Evolutionary conservation across 2,888 invertebrate species (phyloP).

Genomic region (Coronaproctus castanopsis): DNA sequence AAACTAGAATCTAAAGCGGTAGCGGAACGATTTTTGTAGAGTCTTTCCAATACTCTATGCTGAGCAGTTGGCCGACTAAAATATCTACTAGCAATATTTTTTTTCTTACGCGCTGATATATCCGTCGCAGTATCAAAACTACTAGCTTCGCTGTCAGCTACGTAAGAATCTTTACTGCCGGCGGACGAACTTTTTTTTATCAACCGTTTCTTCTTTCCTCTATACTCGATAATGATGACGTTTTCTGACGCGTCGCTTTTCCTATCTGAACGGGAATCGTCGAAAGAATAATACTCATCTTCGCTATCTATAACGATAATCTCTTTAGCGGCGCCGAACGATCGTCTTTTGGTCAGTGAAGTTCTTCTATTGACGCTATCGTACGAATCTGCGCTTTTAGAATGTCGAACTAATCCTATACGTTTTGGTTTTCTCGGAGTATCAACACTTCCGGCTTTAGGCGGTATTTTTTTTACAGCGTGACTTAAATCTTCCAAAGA

Average conservation of each 20-base stretch:
- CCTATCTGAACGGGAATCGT: slow-evolving; percentile 9
- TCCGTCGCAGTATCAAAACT: slow-evolving; percentile 7
- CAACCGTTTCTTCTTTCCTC: slow-evolving; percentile 17
- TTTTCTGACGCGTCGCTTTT: slow-evolving; percentile 13
- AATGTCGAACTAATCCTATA: slow-evolving; percentile 1
- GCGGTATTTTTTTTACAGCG: not conserved
- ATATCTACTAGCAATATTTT: not conserved
- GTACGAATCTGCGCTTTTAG: slow-evolving; percentile 10
- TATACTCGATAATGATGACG: slow-evolving; percentile 22
- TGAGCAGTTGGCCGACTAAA: not conserved
- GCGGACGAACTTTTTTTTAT: slow-evolving; percentile 14
- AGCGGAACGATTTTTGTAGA: not conserved
- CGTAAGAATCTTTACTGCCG: slow-evolving; percentile 6
- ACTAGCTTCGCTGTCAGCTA: slow-evolving; percentile 11
- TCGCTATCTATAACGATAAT: slow-evolving; percentile 23
- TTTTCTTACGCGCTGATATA: not conserved
- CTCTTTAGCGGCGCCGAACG: slow-evolving; percentile 7
- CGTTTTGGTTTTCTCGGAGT: not conserved
- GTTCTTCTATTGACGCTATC: not conserved
- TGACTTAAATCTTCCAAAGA: not conserved
- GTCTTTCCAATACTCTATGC: not conserved
- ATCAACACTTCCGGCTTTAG: not conserved
- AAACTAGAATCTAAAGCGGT: not conserved
- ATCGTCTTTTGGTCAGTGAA: not conserved
- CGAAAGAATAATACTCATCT: slow-evolving; percentile 18